Evolutionary conservation across 2,797 vertebrate genomes (phyloP).

Genomic region (Spondyliosoma cantharus): DNA sequence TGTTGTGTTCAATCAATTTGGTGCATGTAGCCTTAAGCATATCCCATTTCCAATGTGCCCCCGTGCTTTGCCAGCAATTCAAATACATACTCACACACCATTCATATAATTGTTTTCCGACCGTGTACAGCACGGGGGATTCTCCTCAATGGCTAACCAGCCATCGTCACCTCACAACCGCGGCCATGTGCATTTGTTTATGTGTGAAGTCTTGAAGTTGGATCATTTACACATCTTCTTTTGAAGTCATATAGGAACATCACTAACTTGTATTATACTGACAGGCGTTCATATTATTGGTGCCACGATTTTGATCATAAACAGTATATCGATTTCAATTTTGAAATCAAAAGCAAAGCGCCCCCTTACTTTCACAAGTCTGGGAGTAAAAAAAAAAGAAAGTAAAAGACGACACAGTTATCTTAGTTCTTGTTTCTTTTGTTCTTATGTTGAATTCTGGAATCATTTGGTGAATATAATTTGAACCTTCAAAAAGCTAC

Average conservation of each 20-base stretch:
- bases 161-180: conserved; percentile 20
- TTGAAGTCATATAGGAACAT: conserved; percentile 11
- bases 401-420: too few relatives aligned
- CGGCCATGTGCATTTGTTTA: conserved; percentile 5
- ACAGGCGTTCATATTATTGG: too few relatives aligned
- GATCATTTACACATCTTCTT: conserved; percentile 2
- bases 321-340: too few relatives aligned
- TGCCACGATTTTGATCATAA: too few relatives aligned
- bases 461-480: too few relatives aligned
- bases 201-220: background rate
- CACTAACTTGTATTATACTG: background rate
- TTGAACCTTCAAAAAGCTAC: too few relatives aligned
- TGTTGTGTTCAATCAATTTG: conserved; percentile 18
- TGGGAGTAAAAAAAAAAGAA: too few relatives aligned
- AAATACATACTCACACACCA: conserved; percentile 5
- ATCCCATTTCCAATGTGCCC: background rate
- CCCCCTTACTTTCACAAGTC: too few relatives aligned
- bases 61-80: background rate
- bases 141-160: conserved; percentile 4
- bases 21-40: conserved; percentile 6
- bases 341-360: too few relatives aligned
- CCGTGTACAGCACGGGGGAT: background rate
- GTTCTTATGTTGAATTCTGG: too few relatives aligned
- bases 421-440: too few relatives aligned
- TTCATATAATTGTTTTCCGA: conserved; percentile 20